Conservation (phyloP, 2,888 invertebrate genomes). For the Ceraclea dissimilis region DNA sequence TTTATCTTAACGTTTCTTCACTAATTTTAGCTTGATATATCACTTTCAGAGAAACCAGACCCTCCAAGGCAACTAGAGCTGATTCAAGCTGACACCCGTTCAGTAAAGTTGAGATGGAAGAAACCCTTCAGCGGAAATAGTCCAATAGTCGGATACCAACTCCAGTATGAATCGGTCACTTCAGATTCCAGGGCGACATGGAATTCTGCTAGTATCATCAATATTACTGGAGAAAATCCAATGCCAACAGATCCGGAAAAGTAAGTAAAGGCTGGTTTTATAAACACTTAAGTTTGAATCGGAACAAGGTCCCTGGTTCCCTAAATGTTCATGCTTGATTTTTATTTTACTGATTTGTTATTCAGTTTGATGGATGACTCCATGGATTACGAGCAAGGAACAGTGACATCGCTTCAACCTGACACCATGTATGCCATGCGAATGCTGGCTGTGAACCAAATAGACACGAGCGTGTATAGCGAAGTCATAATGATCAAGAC, state of each 20-base stretch:
- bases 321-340: too few species aligned
- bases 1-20: too few species aligned
- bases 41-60: conserved; percentile 68
- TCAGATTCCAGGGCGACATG: conserved; percentile 49
- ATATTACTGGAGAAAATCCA: conserved; percentile 43
- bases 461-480: conserved; percentile 63
- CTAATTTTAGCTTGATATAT: too few species aligned
- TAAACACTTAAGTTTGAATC: too few species aligned
- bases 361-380: not conserved
- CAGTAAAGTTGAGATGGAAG: conserved; percentile 57
- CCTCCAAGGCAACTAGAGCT: conserved; percentile 59
- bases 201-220: conserved; percentile 51
- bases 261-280: not conserved
- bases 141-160: conserved; percentile 67
- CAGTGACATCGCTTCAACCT: conserved; percentile 46
- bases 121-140: conserved; percentile 74
- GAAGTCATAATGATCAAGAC: conserved; percentile 57
- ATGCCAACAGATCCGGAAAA: not conserved
- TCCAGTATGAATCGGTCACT: conserved; percentile 59
- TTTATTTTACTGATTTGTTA: too few species aligned
- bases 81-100: conserved; percentile 56
- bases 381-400: conserved; percentile 20
- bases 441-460: conserved; percentile 65
- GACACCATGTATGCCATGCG: conserved; percentile 64
- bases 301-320: too few species aligned